Conservation (phyloP, 2,797 vertebrate genomes). For the Pangasius larnaudii region DNA sequence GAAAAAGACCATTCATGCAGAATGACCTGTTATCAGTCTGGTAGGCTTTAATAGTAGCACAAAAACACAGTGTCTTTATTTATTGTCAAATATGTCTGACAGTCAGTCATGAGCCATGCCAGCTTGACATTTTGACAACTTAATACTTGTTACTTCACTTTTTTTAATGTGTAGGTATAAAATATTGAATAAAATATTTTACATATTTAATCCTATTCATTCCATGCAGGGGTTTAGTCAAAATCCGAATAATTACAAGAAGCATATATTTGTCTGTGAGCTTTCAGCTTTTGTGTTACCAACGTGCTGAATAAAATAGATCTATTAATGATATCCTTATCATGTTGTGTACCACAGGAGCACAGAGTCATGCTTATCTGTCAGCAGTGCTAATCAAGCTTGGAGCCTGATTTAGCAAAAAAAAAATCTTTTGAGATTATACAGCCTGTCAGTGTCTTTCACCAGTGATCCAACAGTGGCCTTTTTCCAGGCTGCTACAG, state of each 20-base stretch:
- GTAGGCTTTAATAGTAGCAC: neutral
- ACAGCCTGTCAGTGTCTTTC: conserved; percentile 6
- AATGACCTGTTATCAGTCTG: conserved; percentile 19
- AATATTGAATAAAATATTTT: neutral
- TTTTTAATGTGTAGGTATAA: too few species aligned
- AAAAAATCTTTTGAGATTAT: conserved; percentile 26
- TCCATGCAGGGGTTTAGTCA: neutral
- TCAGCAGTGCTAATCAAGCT: conserved; percentile 9
- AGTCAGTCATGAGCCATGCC: neutral
- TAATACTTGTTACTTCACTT: neutral
- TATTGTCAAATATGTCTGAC: neutral
- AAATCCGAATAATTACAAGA: neutral
- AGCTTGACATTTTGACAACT: neutral
- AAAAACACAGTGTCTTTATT: neutral
- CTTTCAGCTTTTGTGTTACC: neutral
- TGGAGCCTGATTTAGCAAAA: conserved; percentile 1
- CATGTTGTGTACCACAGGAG: neutral
- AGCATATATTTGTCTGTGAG: neutral
- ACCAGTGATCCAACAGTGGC: neutral
- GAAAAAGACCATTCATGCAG: conserved; percentile 9
- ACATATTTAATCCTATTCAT: neutral
- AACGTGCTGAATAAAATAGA: neutral
- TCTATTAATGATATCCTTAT: neutral
- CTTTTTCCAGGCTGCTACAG: conserved; percentile 24
- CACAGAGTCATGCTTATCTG: conserved; percentile 12